Evolutionary conservation across 92 coral and sea anemone species (phyloP).

Genomic region (Phenganax marumi): DNA sequence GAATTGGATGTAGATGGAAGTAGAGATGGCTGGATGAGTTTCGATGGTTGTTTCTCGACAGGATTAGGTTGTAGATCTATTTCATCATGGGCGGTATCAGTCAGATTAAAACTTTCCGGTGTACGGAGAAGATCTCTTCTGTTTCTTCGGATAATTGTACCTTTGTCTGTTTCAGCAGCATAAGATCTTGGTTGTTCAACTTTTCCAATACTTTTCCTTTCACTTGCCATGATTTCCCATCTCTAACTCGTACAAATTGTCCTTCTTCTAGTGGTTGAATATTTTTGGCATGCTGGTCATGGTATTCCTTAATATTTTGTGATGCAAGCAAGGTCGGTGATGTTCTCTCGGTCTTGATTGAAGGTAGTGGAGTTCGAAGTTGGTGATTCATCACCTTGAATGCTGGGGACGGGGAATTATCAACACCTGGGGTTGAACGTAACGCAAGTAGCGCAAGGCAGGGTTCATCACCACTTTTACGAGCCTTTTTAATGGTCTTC

Average conservation of each 20-base stretch:
- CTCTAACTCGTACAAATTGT: neutral
- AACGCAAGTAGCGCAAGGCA: neutral
- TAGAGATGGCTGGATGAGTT: neutral
- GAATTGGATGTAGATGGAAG: neutral
- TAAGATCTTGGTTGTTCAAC: neutral
- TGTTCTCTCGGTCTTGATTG: neutral
- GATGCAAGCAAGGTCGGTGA: neutral
- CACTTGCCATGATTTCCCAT: neutral
- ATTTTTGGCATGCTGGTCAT: neutral
- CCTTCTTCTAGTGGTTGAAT: neutral
- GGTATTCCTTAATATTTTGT: neutral
- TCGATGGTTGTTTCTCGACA: neutral
- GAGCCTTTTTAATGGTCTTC: neutral
- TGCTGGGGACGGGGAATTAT: slow-evolving; percentile 2
- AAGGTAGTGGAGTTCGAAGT: neutral
- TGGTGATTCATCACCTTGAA: neutral
- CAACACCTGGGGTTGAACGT: neutral
- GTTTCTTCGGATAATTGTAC: neutral
- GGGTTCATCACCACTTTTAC: neutral
- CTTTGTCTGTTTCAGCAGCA: neutral
- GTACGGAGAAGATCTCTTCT: slow-evolving; percentile 2
- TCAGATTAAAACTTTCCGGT: neutral
- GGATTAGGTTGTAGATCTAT: neutral
- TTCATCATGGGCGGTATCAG: neutral
- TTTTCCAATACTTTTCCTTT: neutral